phyloP scores from a whole-genome alignment of 2,113 vertebrate genomes.

The Egretta garzetta region DNA sequence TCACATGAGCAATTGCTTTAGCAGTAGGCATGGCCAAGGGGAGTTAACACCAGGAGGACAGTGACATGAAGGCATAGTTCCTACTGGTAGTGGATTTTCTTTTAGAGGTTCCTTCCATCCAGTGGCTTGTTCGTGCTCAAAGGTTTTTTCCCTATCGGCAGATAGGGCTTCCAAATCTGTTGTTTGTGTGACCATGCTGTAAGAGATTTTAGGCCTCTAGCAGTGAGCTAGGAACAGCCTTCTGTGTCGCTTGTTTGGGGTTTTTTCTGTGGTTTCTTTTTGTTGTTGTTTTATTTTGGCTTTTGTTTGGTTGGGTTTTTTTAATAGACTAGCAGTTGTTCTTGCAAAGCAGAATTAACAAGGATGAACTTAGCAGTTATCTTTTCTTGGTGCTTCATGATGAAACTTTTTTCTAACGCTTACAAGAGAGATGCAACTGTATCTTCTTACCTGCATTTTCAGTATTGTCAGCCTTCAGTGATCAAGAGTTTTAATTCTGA shows the following conservation, averaged over 20 bases:
- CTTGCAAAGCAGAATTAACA: background rate
- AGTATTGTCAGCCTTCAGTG: background rate
- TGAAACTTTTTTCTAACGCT: background rate
- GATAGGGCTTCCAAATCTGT: background rate
- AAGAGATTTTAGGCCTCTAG: background rate
- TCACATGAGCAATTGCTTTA: background rate
- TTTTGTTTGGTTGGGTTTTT: background rate
- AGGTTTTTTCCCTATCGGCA: background rate
- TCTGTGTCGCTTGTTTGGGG: background rate
- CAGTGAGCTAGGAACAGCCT: background rate
- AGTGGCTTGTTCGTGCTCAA: background rate
- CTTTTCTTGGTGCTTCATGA: background rate
- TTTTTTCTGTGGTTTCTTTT: background rate
- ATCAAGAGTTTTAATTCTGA: background rate
- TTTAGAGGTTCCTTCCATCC: background rate
- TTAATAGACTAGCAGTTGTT: background rate
- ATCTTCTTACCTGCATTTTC: background rate
- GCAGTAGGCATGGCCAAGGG: background rate
- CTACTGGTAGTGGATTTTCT: background rate
- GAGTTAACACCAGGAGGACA: background rate
- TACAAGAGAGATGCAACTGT: background rate
- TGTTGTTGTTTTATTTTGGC: background rate
- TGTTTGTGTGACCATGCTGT: background rate
- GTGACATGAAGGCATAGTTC: background rate
- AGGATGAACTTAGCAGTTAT: background rate